Percentiles rank a stretch among this genome's conserved stretches.
These are phyloP conservation scores for Ochropleura plecta DNA, from an alignment of 2,888 invertebrate species.

Conservation along the genomic window DNA sequence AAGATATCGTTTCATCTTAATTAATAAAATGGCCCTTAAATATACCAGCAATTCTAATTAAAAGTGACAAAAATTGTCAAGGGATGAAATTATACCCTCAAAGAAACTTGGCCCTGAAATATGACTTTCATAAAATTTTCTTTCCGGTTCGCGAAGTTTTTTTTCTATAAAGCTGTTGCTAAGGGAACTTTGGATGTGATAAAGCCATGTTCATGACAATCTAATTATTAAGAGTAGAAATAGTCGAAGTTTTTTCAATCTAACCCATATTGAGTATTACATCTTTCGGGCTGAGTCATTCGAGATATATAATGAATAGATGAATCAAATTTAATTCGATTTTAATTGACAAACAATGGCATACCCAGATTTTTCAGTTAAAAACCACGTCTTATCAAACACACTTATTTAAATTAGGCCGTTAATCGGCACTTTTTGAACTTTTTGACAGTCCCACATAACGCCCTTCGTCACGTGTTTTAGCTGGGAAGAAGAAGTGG, in stretches of 20 bases:
- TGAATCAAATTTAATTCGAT: too few species aligned
- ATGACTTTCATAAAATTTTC: constrained; percentile 29
- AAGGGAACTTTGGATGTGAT: neutral
- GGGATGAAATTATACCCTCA: constrained; percentile 11
- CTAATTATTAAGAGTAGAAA: too few species aligned
- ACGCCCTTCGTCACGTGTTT: too few species aligned
- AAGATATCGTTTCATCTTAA: constrained; percentile 18
- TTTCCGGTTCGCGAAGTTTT: neutral
- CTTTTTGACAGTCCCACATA: too few species aligned
- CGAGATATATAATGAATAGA: too few species aligned
- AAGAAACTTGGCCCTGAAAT: constrained; percentile 7
- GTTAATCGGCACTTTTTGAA: too few species aligned
- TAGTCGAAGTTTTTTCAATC: too few species aligned
- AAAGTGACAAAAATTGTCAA: constrained; percentile 22
- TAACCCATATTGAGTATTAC: neutral
- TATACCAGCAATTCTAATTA: constrained; percentile 16
- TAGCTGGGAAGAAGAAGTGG: too few species aligned
- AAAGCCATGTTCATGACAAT: constrained; percentile 20
- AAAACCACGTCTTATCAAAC: too few species aligned
- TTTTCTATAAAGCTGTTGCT: neutral
- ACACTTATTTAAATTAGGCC: too few species aligned
- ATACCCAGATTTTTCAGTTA: neutral
- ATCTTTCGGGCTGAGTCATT: neutral
- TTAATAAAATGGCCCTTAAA: constrained; percentile 24
- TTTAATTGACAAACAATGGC: neutral